phyloP scores from a whole-genome alignment of 37 sponge, comb jelly and placozoan species.

The Ianthella basta region DNA sequence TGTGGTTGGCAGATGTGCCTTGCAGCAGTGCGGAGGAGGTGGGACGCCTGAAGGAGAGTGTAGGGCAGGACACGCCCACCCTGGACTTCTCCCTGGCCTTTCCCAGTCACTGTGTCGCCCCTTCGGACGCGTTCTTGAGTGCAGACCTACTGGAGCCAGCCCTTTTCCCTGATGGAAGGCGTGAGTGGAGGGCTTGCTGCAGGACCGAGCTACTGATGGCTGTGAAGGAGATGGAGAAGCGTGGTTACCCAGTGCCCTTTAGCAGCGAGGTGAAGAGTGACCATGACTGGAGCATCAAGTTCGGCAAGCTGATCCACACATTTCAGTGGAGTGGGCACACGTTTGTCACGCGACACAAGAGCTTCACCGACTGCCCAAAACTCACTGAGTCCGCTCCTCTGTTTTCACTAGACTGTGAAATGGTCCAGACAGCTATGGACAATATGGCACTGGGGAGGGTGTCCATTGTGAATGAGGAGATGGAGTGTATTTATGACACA shows the following conservation, averaged over 20 bases:
- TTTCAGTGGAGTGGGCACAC: background rate
- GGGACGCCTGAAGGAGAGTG: background rate
- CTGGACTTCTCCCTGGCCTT: too few species aligned
- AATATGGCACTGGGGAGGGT: slow-evolving; percentile 80
- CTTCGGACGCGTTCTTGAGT: slow-evolving; percentile 35
- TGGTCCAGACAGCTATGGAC: slow-evolving; percentile 57
- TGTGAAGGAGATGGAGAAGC: slow-evolving; percentile 22
- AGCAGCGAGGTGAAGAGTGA: background rate
- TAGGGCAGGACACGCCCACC: too few species aligned
- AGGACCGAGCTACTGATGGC: slow-evolving; percentile 41
- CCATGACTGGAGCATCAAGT: slow-evolving; percentile 5
- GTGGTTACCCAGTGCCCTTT: slow-evolving; percentile 45
- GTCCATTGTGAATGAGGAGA: slow-evolving; percentile 82
- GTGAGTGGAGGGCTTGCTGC: background rate
- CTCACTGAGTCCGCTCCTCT: slow-evolving; percentile 35
- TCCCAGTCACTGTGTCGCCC: background rate
- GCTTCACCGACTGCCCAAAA: background rate
- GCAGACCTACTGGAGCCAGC: slow-evolving; percentile 53
- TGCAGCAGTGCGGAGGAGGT: background rate
- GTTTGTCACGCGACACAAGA: slow-evolving; percentile 12
- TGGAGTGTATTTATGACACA: slow-evolving; percentile 82
- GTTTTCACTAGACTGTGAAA: slow-evolving; percentile 90
- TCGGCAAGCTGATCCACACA: background rate
- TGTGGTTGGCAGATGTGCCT: slow-evolving; percentile 72
- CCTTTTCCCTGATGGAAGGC: slow-evolving; percentile 20